Percentiles rank a stretch among this genome's conserved stretches.
phyloP scores from a whole-genome alignment of 2,797 vertebrate species.

The Chlorospingus flavigularis region DNA sequence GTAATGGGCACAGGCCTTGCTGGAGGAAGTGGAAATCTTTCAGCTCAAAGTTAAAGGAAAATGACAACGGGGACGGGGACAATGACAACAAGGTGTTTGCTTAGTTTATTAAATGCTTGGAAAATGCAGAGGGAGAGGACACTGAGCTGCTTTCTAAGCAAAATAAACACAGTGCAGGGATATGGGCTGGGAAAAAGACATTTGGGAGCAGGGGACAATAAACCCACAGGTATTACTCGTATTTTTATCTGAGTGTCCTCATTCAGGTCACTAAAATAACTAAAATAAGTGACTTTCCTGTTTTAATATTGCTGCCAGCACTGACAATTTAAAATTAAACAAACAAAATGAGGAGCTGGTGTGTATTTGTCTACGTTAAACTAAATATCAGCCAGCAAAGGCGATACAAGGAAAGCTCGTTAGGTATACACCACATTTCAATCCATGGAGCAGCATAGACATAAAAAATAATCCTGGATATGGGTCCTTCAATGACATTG shows the following conservation, averaged over 20 bases:
- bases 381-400: not conserved
- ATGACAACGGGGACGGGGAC: not conserved
- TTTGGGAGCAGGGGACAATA: not conserved
- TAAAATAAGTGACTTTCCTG: not conserved
- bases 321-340: not conserved
- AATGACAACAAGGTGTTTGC: not conserved
- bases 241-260: fast-evolving
- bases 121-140: not conserved
- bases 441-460: not conserved
- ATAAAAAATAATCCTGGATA: not conserved
- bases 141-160: not conserved
- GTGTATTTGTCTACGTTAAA: not conserved
- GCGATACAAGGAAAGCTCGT: fast-evolving
- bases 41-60: not conserved
- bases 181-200: not conserved
- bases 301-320: not conserved
- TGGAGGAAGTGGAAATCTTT: not conserved
- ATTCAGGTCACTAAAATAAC: not conserved
- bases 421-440: not conserved
- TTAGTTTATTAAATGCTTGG: not conserved
- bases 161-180: not conserved
- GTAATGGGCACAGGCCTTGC: not conserved
- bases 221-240: not conserved
- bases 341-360: not conserved
- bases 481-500: not conserved